Base-by-base conservation (phyloP, 2,797 vertebrate species). In the Hapalemur alaotrensis region DNA sequence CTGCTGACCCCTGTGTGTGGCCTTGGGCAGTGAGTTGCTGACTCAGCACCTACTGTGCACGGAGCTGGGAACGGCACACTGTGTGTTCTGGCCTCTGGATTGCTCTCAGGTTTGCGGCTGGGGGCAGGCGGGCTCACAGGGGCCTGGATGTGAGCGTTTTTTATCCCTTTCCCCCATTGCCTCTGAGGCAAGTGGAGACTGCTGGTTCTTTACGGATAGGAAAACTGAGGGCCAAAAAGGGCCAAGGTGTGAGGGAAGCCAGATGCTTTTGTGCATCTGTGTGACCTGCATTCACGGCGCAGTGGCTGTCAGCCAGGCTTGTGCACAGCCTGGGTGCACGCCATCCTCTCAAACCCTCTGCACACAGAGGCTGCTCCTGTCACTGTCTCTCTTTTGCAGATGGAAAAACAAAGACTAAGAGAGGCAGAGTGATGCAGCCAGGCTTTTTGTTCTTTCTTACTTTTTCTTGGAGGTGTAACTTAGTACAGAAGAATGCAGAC, bases 201-300 rank as follows among this genome's bases (percentile, higher is more conserved):
- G 7, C 18, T 23, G 38, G 11, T 23, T 7, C 12, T 23, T 75
- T 75, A 46, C 1, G 11, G 63, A 13, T 79, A 8, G 15, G 50
- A 72, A 93, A 57, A 72, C 73, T 4, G 59, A 93, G 61, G 46
- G 46, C 46, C 76, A 48, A 20, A 50, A 87, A 54, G 67, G 41
- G 38, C 54, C 22, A 35, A 35, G 90, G 10, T 1, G 4, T 81
- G 23, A 65, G 54, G 28, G 41, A 2, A 83, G 25, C 57, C 48
- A 46, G 76, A 48, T 1, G 57, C 13, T 4, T 50, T 38, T 52
- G 52, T 22, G 14, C 41, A 30, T 41, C 13, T 11, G 11, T 10
- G n/a, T 70, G 86, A 54, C 48, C 91, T 38, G 12, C 1, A 0
- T 61, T 50, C 4, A 0, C 0, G 0, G 43, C 23, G 14, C 28